A percentile compares a stretch with the other conserved stretches of the same genome.
phyloP scores from a whole-genome alignment of 2,113 vertebrate species.

The Aptenodytes patagonicus region DNA sequence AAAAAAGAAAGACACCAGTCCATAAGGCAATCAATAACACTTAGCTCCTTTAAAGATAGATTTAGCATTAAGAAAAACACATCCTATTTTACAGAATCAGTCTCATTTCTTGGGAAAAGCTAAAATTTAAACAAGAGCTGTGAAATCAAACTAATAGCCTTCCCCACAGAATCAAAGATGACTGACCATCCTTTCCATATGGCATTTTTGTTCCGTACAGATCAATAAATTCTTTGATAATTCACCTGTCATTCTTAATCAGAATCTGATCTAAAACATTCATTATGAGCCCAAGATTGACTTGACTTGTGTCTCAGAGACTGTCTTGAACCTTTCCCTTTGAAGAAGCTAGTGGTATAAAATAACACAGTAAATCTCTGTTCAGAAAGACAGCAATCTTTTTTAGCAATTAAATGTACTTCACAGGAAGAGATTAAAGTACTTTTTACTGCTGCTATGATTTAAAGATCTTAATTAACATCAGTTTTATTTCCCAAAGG shows the following conservation, averaged over 20 bases:
- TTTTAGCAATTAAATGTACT: neutral
- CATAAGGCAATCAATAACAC: neutral
- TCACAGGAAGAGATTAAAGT: neutral
- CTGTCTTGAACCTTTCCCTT: neutral
- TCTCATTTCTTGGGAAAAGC: neutral
- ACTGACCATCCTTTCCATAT: neutral
- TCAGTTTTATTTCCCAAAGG: neutral
- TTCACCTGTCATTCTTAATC: neutral
- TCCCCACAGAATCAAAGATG: neutral
- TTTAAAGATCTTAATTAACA: conserved; percentile 31
- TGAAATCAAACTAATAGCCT: neutral
- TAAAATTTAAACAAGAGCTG: neutral
- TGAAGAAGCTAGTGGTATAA: neutral
- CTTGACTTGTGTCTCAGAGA: neutral
- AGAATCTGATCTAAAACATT: neutral
- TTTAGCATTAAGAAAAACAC: neutral
- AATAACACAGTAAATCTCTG: neutral
- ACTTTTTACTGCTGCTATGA: neutral
- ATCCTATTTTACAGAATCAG: neutral
- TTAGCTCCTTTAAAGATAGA: neutral
- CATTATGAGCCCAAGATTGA: neutral
- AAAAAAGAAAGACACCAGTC: neutral
- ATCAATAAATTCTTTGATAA: neutral
- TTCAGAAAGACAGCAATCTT: neutral
- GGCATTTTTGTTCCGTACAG: neutral